Percentiles rank a stretch among this genome's conserved stretches.
Conservation (phyloP, 1,140 invertebrate species). For the Tribolium madens region DNA sequence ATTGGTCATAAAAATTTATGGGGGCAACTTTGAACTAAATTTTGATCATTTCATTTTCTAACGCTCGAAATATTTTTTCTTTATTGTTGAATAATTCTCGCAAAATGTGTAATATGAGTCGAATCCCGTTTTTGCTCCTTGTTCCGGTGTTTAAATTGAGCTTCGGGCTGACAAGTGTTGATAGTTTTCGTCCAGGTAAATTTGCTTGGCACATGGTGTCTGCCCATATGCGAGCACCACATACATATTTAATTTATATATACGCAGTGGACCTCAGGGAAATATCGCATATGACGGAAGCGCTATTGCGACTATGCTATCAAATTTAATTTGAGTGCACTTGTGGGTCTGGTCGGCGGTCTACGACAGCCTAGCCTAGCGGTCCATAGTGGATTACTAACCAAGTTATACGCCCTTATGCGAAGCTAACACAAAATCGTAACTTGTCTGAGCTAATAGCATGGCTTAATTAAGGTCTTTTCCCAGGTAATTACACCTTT, state of each 20-base stretch:
- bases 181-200: conserved; percentile 17
- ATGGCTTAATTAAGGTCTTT: conserved; percentile 33
- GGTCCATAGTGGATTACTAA: conserved; percentile 33
- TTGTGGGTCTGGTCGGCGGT: conserved; percentile 32
- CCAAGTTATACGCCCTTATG: conserved; percentile 33
- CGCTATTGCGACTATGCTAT: conserved; percentile 17
- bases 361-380: neutral
- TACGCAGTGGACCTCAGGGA: conserved; percentile 35
- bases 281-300: conserved; percentile 41
- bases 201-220: conserved; percentile 24
- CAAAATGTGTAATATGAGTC: too few relatives aligned
- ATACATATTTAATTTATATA: conserved; percentile 43
- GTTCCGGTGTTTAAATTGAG: neutral
- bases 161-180: neutral
- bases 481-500: conserved; percentile 35
- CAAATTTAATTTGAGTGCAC: conserved; percentile 44
- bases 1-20: conserved; percentile 23
- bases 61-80: neutral
- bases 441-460: conserved; percentile 34
- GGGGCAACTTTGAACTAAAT: conserved; percentile 5
- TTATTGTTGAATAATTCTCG: neutral
- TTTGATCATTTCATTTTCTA: neutral
- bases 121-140: too few relatives aligned
- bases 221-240: neutral
- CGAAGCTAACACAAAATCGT: conserved; percentile 22